phyloP scores from a whole-genome alignment of 2,797 vertebrate genomes.

The Neostethus bicornis region DNA sequence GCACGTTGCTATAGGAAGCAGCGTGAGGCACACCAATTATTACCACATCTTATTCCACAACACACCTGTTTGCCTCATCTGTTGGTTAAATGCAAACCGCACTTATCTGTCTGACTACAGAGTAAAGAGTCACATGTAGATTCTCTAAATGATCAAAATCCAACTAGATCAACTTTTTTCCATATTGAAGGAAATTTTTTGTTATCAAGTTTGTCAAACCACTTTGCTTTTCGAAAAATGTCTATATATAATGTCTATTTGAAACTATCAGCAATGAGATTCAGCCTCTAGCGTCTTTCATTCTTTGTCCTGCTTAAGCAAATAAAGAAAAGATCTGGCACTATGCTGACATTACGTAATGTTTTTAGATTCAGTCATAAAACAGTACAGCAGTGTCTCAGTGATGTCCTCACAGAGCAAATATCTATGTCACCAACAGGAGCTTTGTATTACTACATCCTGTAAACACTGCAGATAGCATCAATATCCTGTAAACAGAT shows the following conservation, averaged over 20 bases:
- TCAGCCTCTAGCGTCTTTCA: background rate
- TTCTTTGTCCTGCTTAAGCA: background rate
- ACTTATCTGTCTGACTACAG: slow-evolving; percentile 26
- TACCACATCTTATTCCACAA: slow-evolving; percentile 74
- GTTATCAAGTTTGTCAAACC: no score
- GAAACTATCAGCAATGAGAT: no score
- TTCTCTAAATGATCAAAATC: background rate
- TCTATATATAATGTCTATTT: no score
- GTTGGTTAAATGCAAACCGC: slow-evolving; percentile 36
- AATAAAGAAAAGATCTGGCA: no score
- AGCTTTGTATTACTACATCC: background rate
- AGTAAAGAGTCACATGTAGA: slow-evolving; percentile 6
- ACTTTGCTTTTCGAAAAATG: no score
- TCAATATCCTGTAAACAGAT: no score
- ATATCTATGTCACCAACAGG: no score
- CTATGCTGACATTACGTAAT: background rate
- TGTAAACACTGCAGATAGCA: background rate
- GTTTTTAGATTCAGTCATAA: background rate
- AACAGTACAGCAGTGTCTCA: no score
- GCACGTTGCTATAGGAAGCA: slow-evolving; percentile 75
- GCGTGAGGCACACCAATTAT: slow-evolving; percentile 78
- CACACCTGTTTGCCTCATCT: slow-evolving; percentile 70
- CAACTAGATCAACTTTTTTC: background rate
- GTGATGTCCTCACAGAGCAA: background rate
- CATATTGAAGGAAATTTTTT: background rate